Evolutionary conservation across 64 coral and sea anemone genomes (phyloP).

Genomic region (Stichodactyla helianthus): DNA sequence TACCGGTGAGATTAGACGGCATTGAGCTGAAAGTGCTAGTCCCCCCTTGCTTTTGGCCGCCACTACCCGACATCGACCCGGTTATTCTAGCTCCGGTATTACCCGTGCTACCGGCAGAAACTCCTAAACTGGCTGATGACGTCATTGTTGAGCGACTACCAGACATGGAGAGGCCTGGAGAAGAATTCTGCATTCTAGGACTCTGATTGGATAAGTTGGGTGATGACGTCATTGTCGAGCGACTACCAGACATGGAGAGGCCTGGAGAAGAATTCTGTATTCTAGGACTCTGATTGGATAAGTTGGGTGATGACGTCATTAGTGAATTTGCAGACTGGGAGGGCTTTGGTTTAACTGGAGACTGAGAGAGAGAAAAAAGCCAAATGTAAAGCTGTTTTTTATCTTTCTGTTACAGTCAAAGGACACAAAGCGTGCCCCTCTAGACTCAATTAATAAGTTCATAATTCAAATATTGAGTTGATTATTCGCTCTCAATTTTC

Average conservation of each 20-base stretch:
- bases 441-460: no score
- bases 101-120: neutral
- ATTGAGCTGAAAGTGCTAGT: neutral
- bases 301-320: constrained; percentile 7
- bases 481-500: no score
- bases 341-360: neutral
- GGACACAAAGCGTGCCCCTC: no score
- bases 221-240: neutral
- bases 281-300: neutral
- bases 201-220: neutral
- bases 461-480: no score
- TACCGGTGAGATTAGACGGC: neutral
- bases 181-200: neutral
- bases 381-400: no score
- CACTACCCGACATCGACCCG: neutral
- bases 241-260: neutral
- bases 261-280: neutral
- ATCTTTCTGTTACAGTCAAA: no score
- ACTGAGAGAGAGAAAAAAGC: neutral
- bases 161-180: neutral
- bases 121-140: neutral
- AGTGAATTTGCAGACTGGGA: neutral
- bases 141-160: neutral
- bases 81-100: neutral
- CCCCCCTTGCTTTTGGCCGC: neutral